phyloP scores from a whole-genome alignment of 1,140 invertebrate species.

The Solenopsis fugax region DNA sequence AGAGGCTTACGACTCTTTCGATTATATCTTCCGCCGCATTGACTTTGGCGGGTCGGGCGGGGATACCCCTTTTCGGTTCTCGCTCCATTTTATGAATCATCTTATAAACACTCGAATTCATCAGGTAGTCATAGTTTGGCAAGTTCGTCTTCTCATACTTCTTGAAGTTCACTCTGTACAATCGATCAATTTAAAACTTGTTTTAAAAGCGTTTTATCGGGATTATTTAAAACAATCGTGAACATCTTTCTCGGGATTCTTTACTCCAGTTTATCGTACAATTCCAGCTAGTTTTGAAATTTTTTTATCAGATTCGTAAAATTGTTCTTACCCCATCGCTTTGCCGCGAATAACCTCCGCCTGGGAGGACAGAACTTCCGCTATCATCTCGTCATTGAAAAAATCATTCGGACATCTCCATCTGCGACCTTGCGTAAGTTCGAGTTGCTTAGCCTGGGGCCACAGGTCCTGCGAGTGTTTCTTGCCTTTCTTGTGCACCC shows the following conservation, averaged over 20 bases:
- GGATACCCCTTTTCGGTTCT: slow-evolving; percentile 89
- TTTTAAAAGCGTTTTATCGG: no score
- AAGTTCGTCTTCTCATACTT: slow-evolving; percentile 90
- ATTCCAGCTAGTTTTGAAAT: background rate
- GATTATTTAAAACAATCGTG: background rate
- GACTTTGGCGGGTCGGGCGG: slow-evolving; percentile 88
- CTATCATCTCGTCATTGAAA: slow-evolving; percentile 92
- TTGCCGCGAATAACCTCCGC: slow-evolving; percentile 92
- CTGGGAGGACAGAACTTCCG: slow-evolving; percentile 91
- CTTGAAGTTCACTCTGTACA: slow-evolving; percentile 91
- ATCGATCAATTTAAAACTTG: slow-evolving; percentile 39
- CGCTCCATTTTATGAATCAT: slow-evolving; percentile 91
- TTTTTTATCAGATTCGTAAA: background rate
- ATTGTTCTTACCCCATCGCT: slow-evolving; percentile 89
- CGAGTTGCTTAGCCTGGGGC: slow-evolving; percentile 86
- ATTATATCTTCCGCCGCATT: slow-evolving; percentile 89
- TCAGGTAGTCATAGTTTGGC: slow-evolving; percentile 90
- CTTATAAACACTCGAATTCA: slow-evolving; percentile 91
- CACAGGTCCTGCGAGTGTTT: slow-evolving; percentile 84
- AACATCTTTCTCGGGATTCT: background rate
- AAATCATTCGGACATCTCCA: slow-evolving; percentile 93
- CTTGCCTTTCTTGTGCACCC: slow-evolving; percentile 76
- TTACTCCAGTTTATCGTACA: background rate
- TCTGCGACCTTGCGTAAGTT: slow-evolving; percentile 88
- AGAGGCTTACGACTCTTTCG: slow-evolving; percentile 82